Conservation (phyloP, 2,113 vertebrate genomes). For the Clarias batrachus region DNA sequence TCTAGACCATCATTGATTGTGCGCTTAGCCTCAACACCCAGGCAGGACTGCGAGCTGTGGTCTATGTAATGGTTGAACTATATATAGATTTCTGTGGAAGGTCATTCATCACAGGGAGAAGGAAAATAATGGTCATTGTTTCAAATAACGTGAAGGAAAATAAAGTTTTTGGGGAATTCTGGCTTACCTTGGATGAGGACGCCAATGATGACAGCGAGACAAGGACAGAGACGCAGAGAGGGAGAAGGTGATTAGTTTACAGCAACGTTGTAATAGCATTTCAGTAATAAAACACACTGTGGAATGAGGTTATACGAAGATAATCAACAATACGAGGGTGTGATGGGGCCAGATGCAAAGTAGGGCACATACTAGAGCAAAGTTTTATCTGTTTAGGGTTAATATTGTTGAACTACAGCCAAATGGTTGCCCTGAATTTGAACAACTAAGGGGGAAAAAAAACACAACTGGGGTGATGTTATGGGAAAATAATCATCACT, state of each 20-base stretch:
- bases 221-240: constrained; percentile 3
- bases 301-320: neutral
- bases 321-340: neutral
- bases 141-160: constrained; percentile 30
- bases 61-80: constrained; percentile 52
- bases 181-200: constrained; percentile 63
- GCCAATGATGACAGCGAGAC: constrained; percentile 13
- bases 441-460: neutral
- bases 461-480: neutral
- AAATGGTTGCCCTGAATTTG: neutral
- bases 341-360: neutral
- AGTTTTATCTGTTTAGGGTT: neutral
- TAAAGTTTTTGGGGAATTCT: neutral
- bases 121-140: constrained; percentile 47
- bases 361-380: neutral
- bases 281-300: too few relatives aligned
- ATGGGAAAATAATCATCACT: neutral
- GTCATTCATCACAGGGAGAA: constrained; percentile 44
- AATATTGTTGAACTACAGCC: neutral
- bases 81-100: constrained; percentile 37
- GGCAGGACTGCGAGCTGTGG: constrained; percentile 10
- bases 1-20: constrained; percentile 53
- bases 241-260: constrained; percentile 20
- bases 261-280: neutral
- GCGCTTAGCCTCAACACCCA: constrained; percentile 6